Percentiles rank a stretch among this genome's conserved stretches.
Evolutionary conservation across 2,113 vertebrate genomes (phyloP).

Genomic region (Calyptomena viridis): DNA sequence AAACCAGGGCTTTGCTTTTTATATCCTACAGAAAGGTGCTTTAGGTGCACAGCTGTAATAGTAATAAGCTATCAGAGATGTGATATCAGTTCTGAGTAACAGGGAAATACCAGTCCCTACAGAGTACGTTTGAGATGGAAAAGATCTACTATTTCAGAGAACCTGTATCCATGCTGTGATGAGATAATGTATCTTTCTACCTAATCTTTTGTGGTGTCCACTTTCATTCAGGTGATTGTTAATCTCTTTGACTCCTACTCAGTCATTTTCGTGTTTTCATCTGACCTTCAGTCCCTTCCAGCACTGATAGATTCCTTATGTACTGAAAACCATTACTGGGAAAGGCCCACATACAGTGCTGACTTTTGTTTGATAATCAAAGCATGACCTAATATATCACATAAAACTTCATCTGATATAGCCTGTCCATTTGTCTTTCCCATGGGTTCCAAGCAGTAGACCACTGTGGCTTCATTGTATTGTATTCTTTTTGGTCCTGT

Average conservation of each 20-base stretch:
- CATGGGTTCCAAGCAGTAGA: neutral
- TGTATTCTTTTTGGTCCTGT: neutral
- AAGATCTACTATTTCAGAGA: neutral
- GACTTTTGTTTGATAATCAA: neutral
- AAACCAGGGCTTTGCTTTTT: constrained; percentile 3
- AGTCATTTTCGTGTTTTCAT: constrained; percentile 4
- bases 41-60: neutral
- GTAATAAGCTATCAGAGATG: neutral
- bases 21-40: neutral
- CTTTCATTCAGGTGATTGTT: constrained; percentile 29
- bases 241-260: neutral
- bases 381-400: neutral
- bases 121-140: constrained; percentile 2
- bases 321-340: neutral
- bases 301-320: neutral
- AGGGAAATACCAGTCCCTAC: neutral
- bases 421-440: neutral
- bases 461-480: neutral
- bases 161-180: neutral
- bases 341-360: neutral
- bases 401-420: neutral
- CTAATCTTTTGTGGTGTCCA: constrained; percentile 30
- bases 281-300: constrained; percentile 5
- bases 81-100: neutral
- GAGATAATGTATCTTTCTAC: constrained; percentile 11